Evolutionary conservation across 2,113 vertebrate species (phyloP), one percentile per base, ranked within the genome.

Genomic region (Salvator merianae): DNA sequence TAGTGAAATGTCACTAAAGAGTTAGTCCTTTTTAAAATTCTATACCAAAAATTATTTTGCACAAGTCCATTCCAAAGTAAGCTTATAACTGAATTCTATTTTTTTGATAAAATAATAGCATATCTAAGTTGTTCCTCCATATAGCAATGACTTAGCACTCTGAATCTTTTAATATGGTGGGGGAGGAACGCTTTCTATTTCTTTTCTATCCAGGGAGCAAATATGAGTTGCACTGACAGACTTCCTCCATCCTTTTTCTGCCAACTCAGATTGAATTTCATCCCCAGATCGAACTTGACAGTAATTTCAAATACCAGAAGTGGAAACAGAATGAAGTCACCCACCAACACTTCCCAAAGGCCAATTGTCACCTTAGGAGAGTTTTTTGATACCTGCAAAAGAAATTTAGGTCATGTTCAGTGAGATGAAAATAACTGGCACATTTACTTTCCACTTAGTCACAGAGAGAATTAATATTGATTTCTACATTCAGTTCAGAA

Each of bases 131-230:
- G 55, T 59, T 71, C 20, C 34, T 83, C 62, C 38, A 38, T 40
- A n/a, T 59, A 69, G 47, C 7, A 75, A 75, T 63, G n/a, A 86
- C 72, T 77, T 85, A 85, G 24, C 73, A 5, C 4, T 79, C 79
- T n/a, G 74, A 84, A 84, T 83, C 77, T 72, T 77, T 86, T 22
- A 55, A 88, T 89, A 77, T 77, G 84, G 79, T 77, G 84, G 79
- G 1, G 76, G 50, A 12, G 81, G 63, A 59, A 12, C 81, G 68
- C 1, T 30, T 34, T n/a, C 1, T 47, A 73, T 86, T 72, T 0
- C 84, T 89, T 59, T 34, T 69, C 40, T 74, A 83, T 71, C 53
- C 53, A 4, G 2, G 0, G 18, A 91, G 16, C 22, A 88, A 90
- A 84, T 83, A 53, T 5, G 16, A 30, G 5, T 79, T 55, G 30